phyloP scores from a whole-genome alignment of 2,888 invertebrate species.

The Latrodectus hesperus region DNA sequence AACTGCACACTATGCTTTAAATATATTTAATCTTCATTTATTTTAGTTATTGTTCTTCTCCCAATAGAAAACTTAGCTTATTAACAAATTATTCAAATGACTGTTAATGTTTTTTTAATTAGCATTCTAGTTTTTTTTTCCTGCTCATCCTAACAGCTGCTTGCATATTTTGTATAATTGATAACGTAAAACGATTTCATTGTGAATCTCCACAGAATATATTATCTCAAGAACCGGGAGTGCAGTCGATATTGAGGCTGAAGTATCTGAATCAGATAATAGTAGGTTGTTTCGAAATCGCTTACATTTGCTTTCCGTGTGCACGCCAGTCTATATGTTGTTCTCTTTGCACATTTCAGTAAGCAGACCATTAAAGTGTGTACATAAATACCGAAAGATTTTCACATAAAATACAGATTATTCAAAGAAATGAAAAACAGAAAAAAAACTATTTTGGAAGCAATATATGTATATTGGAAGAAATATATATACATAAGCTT shows the following conservation, averaged over 20 bases:
- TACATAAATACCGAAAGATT: too few relatives aligned
- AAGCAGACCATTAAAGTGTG: background rate
- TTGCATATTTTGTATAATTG: background rate
- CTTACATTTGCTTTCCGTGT: slow-evolving; percentile 57
- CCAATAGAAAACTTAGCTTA: too few relatives aligned
- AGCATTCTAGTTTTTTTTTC: background rate
- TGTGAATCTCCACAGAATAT: slow-evolving; percentile 65
- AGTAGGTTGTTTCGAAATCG: slow-evolving; percentile 64
- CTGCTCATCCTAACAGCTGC: background rate
- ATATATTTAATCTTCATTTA: too few relatives aligned
- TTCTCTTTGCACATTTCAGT: slow-evolving; percentile 47
- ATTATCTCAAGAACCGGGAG: slow-evolving; percentile 66
- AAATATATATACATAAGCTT: too few relatives aligned
- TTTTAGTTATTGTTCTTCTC: too few relatives aligned
- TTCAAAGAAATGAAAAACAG: too few relatives aligned
- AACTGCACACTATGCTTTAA: too few relatives aligned
- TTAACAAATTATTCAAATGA: too few relatives aligned
- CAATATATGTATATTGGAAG: too few relatives aligned
- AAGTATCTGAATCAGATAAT: slow-evolving; percentile 65
- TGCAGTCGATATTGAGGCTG: slow-evolving; percentile 66
- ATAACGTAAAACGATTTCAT: slow-evolving; percentile 8
- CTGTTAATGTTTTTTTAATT: background rate
- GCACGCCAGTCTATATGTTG: slow-evolving; percentile 57
- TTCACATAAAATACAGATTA: too few relatives aligned
- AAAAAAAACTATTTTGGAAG: too few relatives aligned